Evolutionary conservation across 2,797 vertebrate genomes (phyloP).

Genomic region (Masticophis lateralis): DNA sequence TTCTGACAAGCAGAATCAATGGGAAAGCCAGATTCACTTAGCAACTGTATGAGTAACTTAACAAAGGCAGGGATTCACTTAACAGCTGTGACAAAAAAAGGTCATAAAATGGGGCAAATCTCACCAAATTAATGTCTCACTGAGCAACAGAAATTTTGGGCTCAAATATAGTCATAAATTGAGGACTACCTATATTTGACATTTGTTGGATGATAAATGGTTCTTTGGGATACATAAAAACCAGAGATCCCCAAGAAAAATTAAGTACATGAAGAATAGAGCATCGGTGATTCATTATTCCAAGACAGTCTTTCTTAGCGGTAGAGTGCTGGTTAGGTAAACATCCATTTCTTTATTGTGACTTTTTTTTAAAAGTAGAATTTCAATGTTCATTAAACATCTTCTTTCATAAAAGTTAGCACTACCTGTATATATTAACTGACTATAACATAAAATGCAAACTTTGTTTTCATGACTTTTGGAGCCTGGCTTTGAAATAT

Average conservation of each 20-base stretch:
- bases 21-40: too few relatives aligned
- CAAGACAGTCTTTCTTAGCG: conserved; percentile 58
- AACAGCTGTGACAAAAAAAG: too few relatives aligned
- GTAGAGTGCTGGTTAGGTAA: conserved; percentile 46
- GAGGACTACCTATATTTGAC: conserved; percentile 35
- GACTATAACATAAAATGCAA: neutral
- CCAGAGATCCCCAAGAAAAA: conserved; percentile 62
- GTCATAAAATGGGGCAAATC: too few relatives aligned
- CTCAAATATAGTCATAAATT: too few relatives aligned
- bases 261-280: conserved; percentile 56
- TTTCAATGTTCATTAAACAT: neutral
- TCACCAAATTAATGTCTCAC: too few relatives aligned
- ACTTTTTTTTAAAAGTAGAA: conserved; percentile 41
- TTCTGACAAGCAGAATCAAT: too few relatives aligned
- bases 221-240: conserved; percentile 65
- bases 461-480: neutral
- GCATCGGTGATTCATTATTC: conserved; percentile 56
- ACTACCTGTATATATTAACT: neutral
- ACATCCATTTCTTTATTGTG: conserved; percentile 28
- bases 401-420: neutral
- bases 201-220: conserved; percentile 70
- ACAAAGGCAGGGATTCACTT: too few relatives aligned
- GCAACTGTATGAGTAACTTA: too few relatives aligned
- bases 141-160: too few relatives aligned
- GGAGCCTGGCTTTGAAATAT: neutral